Evolutionary conservation across 2,113 vertebrate species (phyloP).

Genomic region (Ptilorrhoa leucosticta): DNA sequence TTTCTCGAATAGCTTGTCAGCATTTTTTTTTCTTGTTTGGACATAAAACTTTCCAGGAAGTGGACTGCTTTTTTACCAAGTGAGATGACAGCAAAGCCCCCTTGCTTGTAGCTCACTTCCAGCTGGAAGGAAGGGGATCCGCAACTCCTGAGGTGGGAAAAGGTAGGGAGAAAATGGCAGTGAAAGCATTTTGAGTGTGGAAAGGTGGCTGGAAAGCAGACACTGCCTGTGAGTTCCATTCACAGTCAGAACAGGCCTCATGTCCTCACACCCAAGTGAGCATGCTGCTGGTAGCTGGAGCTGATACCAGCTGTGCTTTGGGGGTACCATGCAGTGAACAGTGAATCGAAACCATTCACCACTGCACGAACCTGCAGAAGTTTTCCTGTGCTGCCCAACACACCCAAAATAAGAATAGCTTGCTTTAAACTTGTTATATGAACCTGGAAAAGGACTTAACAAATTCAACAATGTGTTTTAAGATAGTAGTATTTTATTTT

Average conservation of each 20-base stretch:
- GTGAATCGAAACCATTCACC: not conserved
- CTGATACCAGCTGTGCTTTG: not conserved
- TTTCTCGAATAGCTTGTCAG: not conserved
- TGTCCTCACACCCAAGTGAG: not conserved
- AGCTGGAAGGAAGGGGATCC: not conserved
- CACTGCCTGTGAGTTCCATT: not conserved
- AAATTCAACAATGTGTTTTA: conserved; percentile 4
- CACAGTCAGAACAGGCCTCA: not conserved
- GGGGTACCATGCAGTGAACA: accelerated
- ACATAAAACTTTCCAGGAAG: not conserved
- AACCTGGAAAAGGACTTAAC: not conserved
- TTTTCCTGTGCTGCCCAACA: not conserved
- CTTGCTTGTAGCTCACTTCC: accelerated
- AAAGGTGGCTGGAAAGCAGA: not conserved
- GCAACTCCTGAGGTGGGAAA: not conserved
- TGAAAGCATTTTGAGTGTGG: not conserved
- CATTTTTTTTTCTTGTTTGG: not conserved
- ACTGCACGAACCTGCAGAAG: not conserved
- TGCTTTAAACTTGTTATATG: not conserved
- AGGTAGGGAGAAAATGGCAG: not conserved
- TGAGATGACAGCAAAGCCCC: not conserved
- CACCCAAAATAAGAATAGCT: not conserved
- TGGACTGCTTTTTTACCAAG: not conserved
- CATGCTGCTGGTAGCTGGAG: not conserved
- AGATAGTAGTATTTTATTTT: not conserved